Conservation (phyloP, 2,888 invertebrate genomes). For the Scelioninae gen. 1 region DNA sequence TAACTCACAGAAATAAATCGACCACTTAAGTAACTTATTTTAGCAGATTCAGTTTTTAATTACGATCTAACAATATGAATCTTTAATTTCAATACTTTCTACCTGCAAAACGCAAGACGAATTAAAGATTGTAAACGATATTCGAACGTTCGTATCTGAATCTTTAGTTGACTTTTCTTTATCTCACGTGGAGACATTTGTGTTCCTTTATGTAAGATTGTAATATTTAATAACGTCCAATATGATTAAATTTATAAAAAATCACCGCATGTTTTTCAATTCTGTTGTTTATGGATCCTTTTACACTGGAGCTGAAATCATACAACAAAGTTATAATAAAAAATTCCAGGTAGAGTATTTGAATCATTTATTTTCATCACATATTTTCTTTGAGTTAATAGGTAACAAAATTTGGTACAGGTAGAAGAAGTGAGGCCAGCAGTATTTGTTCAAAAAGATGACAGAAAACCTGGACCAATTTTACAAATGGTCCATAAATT, state of each 20-base stretch:
- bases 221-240: conserved; percentile 5
- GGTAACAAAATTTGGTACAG: background rate
- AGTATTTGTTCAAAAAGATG: background rate
- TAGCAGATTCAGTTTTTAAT: background rate
- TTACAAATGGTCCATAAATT: conserved; percentile 64
- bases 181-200: background rate
- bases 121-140: background rate
- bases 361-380: background rate
- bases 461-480: conserved; percentile 51
- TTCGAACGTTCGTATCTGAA: background rate
- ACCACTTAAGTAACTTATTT: background rate
- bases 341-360: conserved; percentile 87
- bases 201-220: too few relatives aligned
- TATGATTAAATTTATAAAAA: conserved; percentile 70
- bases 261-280: conserved; percentile 82
- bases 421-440: conserved; percentile 3
- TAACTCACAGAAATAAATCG: background rate
- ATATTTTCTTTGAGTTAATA: background rate
- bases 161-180: background rate
- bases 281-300: conserved; percentile 90
- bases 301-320: conserved; percentile 91
- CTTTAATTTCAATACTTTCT: background rate
- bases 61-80: background rate
- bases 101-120: background rate
- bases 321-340: conserved; percentile 90